Base-by-base conservation (phyloP, 1,140 invertebrate genomes). In the Drosophila prosaltans region DNA sequence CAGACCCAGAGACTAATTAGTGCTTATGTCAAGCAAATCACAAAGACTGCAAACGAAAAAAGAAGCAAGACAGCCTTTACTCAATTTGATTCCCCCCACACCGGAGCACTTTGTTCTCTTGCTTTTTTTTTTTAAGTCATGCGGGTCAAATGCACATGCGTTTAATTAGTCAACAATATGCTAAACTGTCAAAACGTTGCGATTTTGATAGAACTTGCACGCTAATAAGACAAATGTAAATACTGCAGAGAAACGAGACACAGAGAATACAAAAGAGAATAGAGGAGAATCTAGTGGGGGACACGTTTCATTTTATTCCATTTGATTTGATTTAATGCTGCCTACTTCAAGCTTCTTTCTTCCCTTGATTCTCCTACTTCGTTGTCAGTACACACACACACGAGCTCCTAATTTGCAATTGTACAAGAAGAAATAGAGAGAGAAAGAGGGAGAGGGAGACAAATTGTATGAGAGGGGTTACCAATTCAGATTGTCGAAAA, bases 101-200 rank as follows among this genome's bases (percentile, higher is more conserved):
- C 9, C 21, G 16, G 45, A 48, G 21, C 45, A 51, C 45, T 51
- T 51, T 51, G 45, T 51, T 51, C 45, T 51, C 45, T 8, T 57
- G 54, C 54, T 57, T 32, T 59, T 59, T 16, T 16, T 16, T 16
- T 16, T 16, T 16, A 16, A 16, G 32, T 59, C 45, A n/a, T 11
- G 59, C 10, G 26, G 61, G 54, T 39, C 36, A 43, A 51, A 16
- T 81, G 83, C 83, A 80, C 75, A 83, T 86, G 82, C 83, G 73
- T 80, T 83, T 88, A 88, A 86, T 86, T 86, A 88, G 80, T 54
- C 48, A 64, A 43, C 74, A 78, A 78, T 77, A 71, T 77, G 74
- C 74, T 78, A 62, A 48, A 32, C 61, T 76, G 74, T 76, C 74
- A 76, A 16, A 39, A 59, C 30, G n/a, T 39, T 24, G 32, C 30